phyloP scores from a whole-genome alignment of 2,113 vertebrate species.

The Corythaixoides concolor region DNA sequence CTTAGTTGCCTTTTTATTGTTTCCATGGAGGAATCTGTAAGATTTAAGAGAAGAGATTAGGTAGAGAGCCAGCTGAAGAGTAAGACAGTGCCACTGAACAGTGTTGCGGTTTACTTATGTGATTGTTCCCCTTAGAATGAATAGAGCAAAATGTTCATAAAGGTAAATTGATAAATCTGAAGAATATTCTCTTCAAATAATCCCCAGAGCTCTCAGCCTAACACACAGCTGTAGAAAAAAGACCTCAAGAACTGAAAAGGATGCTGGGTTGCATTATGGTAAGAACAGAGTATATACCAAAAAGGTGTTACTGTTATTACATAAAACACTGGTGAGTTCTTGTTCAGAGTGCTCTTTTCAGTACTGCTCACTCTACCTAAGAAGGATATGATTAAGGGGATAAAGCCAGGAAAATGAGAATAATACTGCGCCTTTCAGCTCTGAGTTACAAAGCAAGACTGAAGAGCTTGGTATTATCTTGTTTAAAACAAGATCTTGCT shows the following conservation, averaged over 20 bases:
- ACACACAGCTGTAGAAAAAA: background rate
- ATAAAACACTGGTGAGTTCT: background rate
- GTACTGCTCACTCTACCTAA: background rate
- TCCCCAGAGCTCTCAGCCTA: background rate
- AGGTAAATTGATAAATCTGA: conserved; percentile 16
- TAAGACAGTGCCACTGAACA: background rate
- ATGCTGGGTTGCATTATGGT: background rate
- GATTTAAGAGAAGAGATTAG: background rate
- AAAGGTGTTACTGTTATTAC: background rate
- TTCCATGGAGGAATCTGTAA: background rate
- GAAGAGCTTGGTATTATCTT: conserved; percentile 25
- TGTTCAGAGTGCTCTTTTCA: background rate
- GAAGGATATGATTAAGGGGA: background rate
- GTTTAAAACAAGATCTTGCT: conserved; percentile 39
- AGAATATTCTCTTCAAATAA: background rate
- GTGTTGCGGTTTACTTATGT: background rate
- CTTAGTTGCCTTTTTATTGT: conserved; percentile 17
- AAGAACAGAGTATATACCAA: conserved; percentile 28
- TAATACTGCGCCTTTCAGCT: conserved; percentile 8
- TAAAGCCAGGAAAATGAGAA: background rate
- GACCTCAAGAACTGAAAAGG: background rate
- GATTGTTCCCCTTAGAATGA: background rate
- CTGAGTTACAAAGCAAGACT: conserved; percentile 1
- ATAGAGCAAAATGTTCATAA: background rate
- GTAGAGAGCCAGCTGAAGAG: background rate